phyloP scores from a whole-genome alignment of 2,888 invertebrate species.

The Sialis lutaria region DNA sequence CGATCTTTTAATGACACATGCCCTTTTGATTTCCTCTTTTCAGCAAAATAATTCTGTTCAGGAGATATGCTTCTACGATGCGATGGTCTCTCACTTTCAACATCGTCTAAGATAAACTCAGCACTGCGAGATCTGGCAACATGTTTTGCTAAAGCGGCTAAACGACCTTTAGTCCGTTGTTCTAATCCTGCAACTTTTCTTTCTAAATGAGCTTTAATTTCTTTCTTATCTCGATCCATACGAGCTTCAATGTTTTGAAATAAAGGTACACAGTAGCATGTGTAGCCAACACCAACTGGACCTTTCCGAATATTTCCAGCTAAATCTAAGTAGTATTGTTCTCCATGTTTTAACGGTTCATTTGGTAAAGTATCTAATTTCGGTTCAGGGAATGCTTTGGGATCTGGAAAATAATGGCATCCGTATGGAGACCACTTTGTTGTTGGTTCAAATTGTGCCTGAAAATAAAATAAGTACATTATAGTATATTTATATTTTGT shows the following conservation, averaged over 20 bases:
- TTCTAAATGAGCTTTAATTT: conserved; percentile 58
- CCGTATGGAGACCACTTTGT: conserved; percentile 77
- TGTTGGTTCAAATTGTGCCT: conserved; percentile 34
- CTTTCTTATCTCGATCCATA: conserved; percentile 62
- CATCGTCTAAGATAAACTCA: conserved; percentile 41
- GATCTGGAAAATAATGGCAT: conserved; percentile 78
- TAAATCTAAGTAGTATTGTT: conserved; percentile 86
- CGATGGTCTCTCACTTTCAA: conserved; percentile 47
- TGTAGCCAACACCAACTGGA: conserved; percentile 84
- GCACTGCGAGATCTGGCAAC: conserved; percentile 27
- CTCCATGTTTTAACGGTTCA: conserved; percentile 71
- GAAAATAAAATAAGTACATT: conserved; percentile 10
- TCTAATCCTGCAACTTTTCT: conserved; percentile 67
- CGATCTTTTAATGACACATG: conserved; percentile 33
- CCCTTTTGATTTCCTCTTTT: conserved; percentile 28
- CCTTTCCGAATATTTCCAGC: conserved; percentile 92
- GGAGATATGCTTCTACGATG: conserved; percentile 35
- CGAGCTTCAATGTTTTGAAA: conserved; percentile 76
- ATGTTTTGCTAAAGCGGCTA: conserved; percentile 48
- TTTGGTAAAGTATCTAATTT: conserved; percentile 71
- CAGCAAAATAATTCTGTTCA: conserved; percentile 19
- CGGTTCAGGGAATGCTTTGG: conserved; percentile 69
- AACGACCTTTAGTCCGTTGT: conserved; percentile 51
- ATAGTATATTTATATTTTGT: no score
- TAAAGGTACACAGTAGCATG: conserved; percentile 85